A percentile compares a stretch with the other conserved stretches of the same genome.
Evolutionary conservation across 2,113 vertebrate species (phyloP).

Genomic region (Python bivittatus): DNA sequence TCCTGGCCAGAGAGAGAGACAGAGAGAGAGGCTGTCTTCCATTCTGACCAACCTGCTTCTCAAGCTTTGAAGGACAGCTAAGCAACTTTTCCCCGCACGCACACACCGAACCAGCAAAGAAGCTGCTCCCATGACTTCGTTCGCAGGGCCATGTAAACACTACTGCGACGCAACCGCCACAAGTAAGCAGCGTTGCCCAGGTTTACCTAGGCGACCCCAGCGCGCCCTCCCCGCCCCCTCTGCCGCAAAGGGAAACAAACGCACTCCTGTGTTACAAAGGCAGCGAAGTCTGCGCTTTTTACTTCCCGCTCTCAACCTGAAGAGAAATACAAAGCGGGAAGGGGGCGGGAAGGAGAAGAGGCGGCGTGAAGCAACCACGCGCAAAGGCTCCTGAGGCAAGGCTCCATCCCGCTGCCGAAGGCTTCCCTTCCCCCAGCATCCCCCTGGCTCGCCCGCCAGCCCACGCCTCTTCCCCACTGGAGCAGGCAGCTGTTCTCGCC

Average conservation of each 20-base stretch:
- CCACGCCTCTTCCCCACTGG: background rate
- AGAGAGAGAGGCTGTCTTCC: too few species aligned
- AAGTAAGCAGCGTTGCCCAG: background rate
- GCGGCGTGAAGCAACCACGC: background rate
- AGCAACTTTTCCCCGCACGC: background rate
- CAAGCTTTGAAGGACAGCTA: background rate
- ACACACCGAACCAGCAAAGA: background rate
- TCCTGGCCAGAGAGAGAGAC: too few species aligned
- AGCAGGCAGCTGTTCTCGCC: slow-evolving; percentile 1
- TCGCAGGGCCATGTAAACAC: too few species aligned
- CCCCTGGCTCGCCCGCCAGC: background rate
- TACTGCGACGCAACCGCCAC: background rate
- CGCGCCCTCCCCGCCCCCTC: background rate
- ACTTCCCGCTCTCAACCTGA: background rate
- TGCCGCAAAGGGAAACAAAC: background rate
- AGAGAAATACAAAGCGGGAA: background rate
- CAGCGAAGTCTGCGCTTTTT: too few species aligned
- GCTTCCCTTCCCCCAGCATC: background rate
- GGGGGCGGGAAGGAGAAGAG: background rate
- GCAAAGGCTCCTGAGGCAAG: background rate
- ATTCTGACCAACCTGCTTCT: background rate
- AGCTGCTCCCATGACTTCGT: too few species aligned
- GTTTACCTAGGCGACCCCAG: background rate
- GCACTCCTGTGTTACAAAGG: background rate
- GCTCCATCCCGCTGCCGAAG: background rate